A percentile compares a stretch with the other conserved stretches of the same genome.
These are phyloP conservation scores for Leucopsar rothschildi DNA, from an alignment of 2,113 vertebrate genomes.

Conservation along the genomic window DNA sequence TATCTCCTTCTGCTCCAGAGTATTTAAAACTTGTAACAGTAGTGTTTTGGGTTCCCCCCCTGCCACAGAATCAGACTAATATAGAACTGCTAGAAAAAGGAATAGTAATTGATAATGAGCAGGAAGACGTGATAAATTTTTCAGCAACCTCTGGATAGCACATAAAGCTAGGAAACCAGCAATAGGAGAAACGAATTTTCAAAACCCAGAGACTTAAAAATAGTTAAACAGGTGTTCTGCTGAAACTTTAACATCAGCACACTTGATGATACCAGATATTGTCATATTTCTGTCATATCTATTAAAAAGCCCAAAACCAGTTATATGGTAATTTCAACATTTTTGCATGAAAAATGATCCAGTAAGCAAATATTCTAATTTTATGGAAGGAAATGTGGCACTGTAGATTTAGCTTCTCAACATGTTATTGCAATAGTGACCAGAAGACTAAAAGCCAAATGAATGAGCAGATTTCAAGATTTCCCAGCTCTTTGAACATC, in stretches of 20 bases:
- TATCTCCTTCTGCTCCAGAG: neutral
- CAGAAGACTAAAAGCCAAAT: neutral
- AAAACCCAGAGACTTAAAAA: neutral
- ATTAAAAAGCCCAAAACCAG: neutral
- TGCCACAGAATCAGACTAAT: neutral
- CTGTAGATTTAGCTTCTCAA: neutral
- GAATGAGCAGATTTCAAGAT: neutral
- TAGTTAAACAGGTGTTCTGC: neutral
- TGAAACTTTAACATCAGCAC: neutral
- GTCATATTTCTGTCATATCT: neutral
- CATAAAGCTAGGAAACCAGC: neutral
- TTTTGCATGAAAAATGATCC: neutral
- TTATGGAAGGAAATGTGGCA: neutral
- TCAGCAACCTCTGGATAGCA: neutral
- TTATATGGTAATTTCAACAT: neutral
- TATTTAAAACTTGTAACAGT: neutral
- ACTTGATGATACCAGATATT: neutral
- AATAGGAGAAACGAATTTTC: neutral
- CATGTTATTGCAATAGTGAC: neutral
- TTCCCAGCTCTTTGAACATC: neutral
- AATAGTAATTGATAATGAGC: neutral
- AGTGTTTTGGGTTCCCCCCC: neutral
- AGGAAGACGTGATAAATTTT: rapidly evolving
- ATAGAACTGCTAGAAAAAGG: neutral
- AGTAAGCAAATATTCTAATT: neutral